These are phyloP conservation scores for Carlito syrichta DNA, from an alignment of 2,113 vertebrate genomes.

Conservation along the genomic window DNA sequence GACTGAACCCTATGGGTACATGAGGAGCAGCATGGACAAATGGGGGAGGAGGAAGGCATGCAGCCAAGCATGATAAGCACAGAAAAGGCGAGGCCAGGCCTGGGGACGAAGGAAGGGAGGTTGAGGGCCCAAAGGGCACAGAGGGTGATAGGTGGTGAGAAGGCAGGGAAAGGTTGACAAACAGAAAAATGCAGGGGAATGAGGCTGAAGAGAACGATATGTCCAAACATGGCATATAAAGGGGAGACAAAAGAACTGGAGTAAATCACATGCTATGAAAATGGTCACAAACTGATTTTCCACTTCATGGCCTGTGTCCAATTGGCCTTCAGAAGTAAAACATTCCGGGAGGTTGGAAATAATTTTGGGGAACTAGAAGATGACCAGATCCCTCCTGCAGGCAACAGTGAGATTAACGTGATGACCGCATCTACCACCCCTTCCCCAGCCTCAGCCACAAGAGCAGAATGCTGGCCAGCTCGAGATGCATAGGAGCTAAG, in stretches of 20 bases:
- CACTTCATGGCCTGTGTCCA: background rate
- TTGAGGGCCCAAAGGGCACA: background rate
- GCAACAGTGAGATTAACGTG: background rate
- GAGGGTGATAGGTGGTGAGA: background rate
- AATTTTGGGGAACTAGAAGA: background rate
- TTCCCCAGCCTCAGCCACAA: background rate
- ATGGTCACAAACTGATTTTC: slow-evolving; percentile 34
- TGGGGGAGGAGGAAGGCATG: background rate
- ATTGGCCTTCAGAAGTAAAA: slow-evolving; percentile 33
- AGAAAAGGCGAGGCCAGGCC: background rate
- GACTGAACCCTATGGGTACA: background rate
- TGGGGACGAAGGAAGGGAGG: background rate
- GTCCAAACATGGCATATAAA: slow-evolving; percentile 7
- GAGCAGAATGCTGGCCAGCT: background rate
- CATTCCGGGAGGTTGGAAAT: slow-evolving; percentile 12
- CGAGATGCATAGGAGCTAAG: background rate
- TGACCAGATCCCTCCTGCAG: background rate
- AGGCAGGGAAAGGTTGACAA: background rate
- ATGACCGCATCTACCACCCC: background rate
- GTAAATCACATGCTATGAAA: slow-evolving; percentile 21
- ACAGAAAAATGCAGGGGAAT: background rate
- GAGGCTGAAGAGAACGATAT: background rate
- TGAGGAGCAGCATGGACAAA: background rate
- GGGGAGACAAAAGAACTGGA: background rate
- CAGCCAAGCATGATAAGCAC: background rate